Conservation (phyloP, 2,888 invertebrate species). For the Cremastinae sp. region DNA sequence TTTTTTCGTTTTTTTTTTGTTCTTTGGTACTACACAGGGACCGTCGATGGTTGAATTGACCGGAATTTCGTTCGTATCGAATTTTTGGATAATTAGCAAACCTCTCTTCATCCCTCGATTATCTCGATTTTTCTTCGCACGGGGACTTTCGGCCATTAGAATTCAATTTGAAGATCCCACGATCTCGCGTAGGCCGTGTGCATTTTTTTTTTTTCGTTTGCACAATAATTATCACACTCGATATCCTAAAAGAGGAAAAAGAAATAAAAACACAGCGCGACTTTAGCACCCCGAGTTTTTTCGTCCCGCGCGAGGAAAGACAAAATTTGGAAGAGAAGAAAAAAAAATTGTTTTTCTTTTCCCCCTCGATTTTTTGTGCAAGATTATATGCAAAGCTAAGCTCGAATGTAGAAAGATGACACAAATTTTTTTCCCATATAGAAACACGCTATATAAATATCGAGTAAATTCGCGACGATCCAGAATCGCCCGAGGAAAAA, state of each 20-base stretch:
- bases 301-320: conserved; percentile 39
- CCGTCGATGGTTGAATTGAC: background rate
- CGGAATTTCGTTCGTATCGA: background rate
- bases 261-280: conserved; percentile 22
- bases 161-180: conserved; percentile 46
- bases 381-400: conserved; percentile 61
- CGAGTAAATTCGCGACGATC: conserved; percentile 42
- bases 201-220: conserved; percentile 49
- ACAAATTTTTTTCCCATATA: conserved; percentile 42
- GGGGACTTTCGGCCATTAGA: conserved; percentile 51
- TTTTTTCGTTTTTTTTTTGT: background rate
- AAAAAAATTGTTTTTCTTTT: conserved; percentile 27
- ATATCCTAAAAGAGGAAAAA: conserved; percentile 10
- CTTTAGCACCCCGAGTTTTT: conserved; percentile 51
- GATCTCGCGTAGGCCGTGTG: conserved; percentile 58
- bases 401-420: conserved; percentile 62
- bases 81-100: background rate
- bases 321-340: conserved; percentile 12
- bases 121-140: background rate
- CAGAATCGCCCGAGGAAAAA: conserved; percentile 32
- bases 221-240: conserved; percentile 53
- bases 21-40: too few species aligned
- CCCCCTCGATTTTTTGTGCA: conserved; percentile 48
- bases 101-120: background rate
- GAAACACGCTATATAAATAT: conserved; percentile 51